A percentile compares a stretch with the other conserved stretches of the same genome.
Conservation (phyloP, 2,797 vertebrate genomes). For the Megaceryle alcyon region DNA sequence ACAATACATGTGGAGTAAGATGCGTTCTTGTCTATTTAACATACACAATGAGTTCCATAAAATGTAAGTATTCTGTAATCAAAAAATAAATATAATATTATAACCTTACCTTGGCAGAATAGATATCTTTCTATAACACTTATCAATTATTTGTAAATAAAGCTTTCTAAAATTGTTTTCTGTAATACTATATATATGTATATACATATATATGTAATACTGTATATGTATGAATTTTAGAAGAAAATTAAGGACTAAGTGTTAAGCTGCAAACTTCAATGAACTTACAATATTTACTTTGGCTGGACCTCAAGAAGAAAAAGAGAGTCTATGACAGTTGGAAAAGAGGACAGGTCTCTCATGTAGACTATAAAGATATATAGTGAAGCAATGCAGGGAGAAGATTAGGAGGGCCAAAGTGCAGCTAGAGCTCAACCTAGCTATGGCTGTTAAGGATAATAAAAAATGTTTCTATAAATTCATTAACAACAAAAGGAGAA, state of each 20-base stretch:
- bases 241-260: neutral
- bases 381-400: too few species aligned
- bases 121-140: neutral
- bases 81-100: neutral
- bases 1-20: neutral
- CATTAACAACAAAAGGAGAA: too few species aligned
- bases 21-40: neutral
- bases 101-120: neutral
- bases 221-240: neutral
- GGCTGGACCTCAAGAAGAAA: too few species aligned
- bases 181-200: neutral
- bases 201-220: neutral
- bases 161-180: neutral
- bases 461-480: too few species aligned
- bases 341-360: too few species aligned
- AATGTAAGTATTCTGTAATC: neutral
- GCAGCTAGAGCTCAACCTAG: too few species aligned
- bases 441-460: too few species aligned
- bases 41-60: neutral
- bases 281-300: neutral
- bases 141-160: neutral
- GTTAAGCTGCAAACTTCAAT: neutral
- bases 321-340: too few species aligned
- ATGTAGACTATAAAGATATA: too few species aligned
- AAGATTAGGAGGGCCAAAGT: too few species aligned